Conservation (phyloP, 35 echinoderm and acorn worm species). For the Chiridota heheva region DNA sequence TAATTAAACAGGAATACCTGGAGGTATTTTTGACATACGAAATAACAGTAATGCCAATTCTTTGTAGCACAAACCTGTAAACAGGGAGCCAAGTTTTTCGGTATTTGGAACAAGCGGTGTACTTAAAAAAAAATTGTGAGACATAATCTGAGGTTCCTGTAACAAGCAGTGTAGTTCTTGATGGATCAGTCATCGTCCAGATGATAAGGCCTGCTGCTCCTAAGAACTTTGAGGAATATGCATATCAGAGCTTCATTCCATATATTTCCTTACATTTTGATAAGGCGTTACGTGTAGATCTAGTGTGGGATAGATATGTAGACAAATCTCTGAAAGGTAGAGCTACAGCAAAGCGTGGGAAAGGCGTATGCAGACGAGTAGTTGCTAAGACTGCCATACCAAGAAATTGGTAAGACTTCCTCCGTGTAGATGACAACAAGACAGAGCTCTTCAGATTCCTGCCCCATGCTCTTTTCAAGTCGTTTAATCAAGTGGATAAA, state of each 20-base stretch:
- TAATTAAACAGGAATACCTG: too few species aligned
- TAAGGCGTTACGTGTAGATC: background rate
- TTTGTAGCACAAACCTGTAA: too few species aligned
- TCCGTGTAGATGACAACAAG: constrained; percentile 56
- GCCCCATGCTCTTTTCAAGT: background rate
- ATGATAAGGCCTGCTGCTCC: background rate
- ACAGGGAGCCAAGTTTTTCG: too few species aligned
- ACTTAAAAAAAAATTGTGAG: too few species aligned
- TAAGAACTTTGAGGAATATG: background rate
- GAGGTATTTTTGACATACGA: too few species aligned
- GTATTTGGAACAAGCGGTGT: too few species aligned
- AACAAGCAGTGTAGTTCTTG: background rate
- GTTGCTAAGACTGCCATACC: constrained; percentile 16
- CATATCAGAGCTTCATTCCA: background rate
- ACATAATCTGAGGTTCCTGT: background rate
- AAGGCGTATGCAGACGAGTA: constrained; percentile 28
- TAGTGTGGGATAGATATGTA: too few species aligned
- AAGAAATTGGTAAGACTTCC: constrained; percentile 51
- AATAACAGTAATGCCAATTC: too few species aligned
- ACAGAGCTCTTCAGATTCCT: constrained; percentile 40
- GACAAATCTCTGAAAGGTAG: background rate
- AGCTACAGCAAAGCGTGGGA: constrained; percentile 51
- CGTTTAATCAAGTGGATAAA: too few species aligned
- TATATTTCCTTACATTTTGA: background rate
- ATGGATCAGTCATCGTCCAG: constrained; percentile 17